Base-by-base conservation (phyloP, 2,888 invertebrate genomes). In the Tigriopus californicus region DNA sequence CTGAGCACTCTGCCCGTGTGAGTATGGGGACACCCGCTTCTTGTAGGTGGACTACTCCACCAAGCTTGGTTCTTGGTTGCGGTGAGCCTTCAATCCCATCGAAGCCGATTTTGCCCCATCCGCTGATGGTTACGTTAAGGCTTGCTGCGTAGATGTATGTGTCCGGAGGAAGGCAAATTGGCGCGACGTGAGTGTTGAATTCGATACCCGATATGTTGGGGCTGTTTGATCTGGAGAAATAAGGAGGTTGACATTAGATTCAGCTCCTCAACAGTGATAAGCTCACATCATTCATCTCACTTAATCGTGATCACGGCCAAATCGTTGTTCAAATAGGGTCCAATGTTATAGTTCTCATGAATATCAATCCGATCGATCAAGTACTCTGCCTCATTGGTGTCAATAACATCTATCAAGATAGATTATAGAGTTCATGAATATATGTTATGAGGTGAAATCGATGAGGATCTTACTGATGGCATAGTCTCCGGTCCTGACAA, bases 271-370 rank as follows among this genome's bases (percentile, higher is more conserved):
- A 46, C 3, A 46, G 10, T 15, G n/a, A n/a, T n/a, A n/a, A n/a
- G n/a, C n/a, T n/a, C 47, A 15, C 12, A 12, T 12, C 15, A 47
- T 10, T 47, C 47, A 47, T 47, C 20, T 18, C 10, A 25, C 60
- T 67, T 66, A 4, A 74, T 62, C 62, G 69, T 70, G 20, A 86
- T 74, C 62, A 86, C 63, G 0, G 84, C 84, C 58, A 85, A 79
- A 66, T 86, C 86, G 68, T 84, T 82, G 68, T 81, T 82, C 75
- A 81, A 77, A 61, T 77, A 77, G 41, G 77, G 77, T 0, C 77
- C 78, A 63, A 78, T 74, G 24, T 80, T 74, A 68, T 81, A 82
- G 18, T 77, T 70, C 62, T 80, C 79, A 66, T 86, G 85, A 4
- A 79, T 72, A 65, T 80, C 80, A 68, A 82, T 78, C 64, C 80